Percentiles rank a stretch among this genome's conserved stretches.
Conservation (phyloP, 2,113 vertebrate species). For the Callaeas wilsoni region DNA sequence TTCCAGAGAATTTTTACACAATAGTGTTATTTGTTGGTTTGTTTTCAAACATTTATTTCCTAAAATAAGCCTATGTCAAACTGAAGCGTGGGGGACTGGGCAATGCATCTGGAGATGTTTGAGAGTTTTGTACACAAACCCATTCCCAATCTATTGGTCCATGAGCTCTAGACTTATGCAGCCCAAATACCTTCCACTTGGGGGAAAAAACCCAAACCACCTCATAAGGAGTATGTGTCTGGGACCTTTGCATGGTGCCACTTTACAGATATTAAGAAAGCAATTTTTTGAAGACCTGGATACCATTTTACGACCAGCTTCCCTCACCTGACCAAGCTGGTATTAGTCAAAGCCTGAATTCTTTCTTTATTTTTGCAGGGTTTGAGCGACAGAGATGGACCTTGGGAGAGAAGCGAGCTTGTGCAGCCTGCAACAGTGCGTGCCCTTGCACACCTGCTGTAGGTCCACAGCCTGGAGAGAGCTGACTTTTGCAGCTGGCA, state of each 20-base stretch:
- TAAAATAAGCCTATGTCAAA: neutral
- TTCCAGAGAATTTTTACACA: neutral
- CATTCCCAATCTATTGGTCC: neutral
- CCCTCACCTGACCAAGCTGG: neutral
- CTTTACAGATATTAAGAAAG: neutral
- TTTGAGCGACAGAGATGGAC: neutral
- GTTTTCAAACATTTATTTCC: neutral
- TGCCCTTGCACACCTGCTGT: neutral
- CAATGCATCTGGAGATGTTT: neutral
- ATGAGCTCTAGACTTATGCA: neutral
- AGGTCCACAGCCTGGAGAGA: neutral
- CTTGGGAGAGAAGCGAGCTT: neutral
- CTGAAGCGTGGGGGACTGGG: neutral
- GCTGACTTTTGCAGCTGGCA: neutral
- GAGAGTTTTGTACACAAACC: neutral
- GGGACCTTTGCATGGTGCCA: neutral
- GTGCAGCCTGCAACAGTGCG: neutral
- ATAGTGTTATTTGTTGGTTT: neutral
- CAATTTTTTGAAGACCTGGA: neutral
- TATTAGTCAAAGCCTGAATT: neutral
- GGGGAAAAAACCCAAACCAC: neutral
- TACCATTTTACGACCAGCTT: neutral
- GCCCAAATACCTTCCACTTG: neutral
- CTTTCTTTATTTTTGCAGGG: neutral
- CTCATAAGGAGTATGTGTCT: neutral